Evolutionary conservation across 2,113 vertebrate genomes (phyloP).

Genomic region (Mixornis gularis): DNA sequence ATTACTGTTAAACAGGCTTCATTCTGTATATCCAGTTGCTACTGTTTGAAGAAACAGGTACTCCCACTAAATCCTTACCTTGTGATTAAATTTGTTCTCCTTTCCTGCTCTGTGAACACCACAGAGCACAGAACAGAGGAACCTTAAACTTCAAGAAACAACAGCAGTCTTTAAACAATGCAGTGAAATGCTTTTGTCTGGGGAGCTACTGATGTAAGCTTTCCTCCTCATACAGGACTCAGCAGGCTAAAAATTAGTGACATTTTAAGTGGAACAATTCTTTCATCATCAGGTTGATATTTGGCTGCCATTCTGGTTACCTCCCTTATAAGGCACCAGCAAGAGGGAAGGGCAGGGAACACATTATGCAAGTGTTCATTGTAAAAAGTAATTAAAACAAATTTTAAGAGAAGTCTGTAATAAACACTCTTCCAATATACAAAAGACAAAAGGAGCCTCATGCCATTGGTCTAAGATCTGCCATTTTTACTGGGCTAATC

Average conservation of each 20-base stretch:
- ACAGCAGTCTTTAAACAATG: neutral
- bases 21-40: neutral
- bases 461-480: neutral
- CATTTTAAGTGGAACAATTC: constrained; percentile 45
- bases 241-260: constrained; percentile 37
- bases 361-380: neutral
- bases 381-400: neutral
- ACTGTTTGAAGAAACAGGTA: neutral
- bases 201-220: neutral
- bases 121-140: neutral
- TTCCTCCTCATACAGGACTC: neutral
- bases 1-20: neutral
- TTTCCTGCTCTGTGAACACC: neutral
- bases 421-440: neutral
- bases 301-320: neutral
- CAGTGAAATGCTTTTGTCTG: neutral
- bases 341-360: constrained; percentile 3
- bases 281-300: constrained; percentile 26
- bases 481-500: neutral
- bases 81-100: neutral
- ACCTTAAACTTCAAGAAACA: neutral
- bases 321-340: constrained; percentile 30
- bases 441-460: neutral
- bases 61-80: neutral
- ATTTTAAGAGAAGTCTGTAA: neutral